Conservation (phyloP, 2,888 invertebrate genomes). For the Vanessa cardui region DNA sequence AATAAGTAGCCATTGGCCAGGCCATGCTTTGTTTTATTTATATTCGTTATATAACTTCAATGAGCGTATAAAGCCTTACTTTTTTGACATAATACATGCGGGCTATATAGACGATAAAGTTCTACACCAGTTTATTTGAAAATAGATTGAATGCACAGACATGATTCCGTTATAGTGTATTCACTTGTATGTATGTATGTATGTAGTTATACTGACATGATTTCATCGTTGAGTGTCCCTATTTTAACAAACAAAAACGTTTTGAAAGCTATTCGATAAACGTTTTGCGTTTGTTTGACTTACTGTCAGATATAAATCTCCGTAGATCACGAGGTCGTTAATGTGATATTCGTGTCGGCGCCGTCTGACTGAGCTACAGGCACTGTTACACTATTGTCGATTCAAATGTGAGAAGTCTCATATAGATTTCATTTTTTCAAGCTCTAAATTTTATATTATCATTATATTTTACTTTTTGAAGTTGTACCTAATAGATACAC, state of each 20-base stretch:
- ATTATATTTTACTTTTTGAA: too few relatives aligned
- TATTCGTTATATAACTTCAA: too few relatives aligned
- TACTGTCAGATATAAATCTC: slow-evolving; percentile 77
- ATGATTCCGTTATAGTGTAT: not conserved
- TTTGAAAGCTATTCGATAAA: slow-evolving; percentile 34
- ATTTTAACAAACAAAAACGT: slow-evolving; percentile 36
- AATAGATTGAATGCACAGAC: not conserved
- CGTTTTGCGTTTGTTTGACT: slow-evolving; percentile 48
- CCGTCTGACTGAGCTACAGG: slow-evolving; percentile 60
- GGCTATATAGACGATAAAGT: not conserved
- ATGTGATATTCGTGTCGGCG: slow-evolving; percentile 81
- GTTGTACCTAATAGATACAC: not conserved
- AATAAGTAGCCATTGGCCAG: too few relatives aligned
- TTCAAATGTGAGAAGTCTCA: slow-evolving; percentile 58
- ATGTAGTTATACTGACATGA: not conserved
- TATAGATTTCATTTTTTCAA: slow-evolving; percentile 73
- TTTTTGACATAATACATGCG: not conserved
- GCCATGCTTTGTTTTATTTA: too few relatives aligned
- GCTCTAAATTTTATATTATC: slow-evolving; percentile 49
- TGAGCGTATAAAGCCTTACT: not conserved
- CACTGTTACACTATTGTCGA: slow-evolving; percentile 79
- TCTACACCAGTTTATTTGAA: not conserved
- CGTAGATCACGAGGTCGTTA: slow-evolving; percentile 78
- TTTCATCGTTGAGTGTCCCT: slow-evolving; percentile 17
- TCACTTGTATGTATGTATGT: not conserved